Conservation (phyloP, 2,113 vertebrate species). For the Hemiprocne comata region DNA sequence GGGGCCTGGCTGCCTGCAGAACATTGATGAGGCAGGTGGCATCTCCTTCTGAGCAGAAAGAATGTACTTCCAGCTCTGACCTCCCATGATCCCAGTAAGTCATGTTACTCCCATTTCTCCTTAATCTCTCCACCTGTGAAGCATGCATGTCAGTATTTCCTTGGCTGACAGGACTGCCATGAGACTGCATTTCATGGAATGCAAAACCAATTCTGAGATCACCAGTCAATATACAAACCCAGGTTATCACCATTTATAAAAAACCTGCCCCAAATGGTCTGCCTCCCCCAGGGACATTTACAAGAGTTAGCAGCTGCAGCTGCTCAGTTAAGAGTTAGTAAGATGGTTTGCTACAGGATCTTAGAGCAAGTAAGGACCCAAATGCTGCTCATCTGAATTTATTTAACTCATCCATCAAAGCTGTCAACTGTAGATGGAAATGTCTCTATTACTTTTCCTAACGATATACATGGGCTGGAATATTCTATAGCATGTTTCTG, state of each 20-base stretch:
- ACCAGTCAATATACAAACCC: background rate
- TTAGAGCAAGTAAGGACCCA: background rate
- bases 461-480: background rate
- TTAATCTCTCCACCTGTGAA: constrained; percentile 18
- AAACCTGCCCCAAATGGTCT: background rate
- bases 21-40: constrained; percentile 27
- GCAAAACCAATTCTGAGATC: background rate
- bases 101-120: background rate
- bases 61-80: constrained; percentile 36
- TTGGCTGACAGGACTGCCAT: background rate
- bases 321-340: background rate
- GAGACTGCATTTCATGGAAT: background rate
- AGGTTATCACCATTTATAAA: background rate
- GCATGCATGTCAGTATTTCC: background rate
- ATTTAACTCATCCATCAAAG: background rate
- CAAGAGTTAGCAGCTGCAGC: background rate
- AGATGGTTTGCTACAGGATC: background rate
- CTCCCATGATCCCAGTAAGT: constrained; percentile 10
- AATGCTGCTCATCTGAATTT: background rate
- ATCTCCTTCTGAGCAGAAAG: constrained; percentile 23
- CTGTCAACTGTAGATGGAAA: background rate
- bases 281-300: background rate
- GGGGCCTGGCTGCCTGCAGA: constrained; percentile 13
- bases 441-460: background rate
- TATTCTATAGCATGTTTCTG: background rate